Base-by-base conservation (phyloP, 2,113 vertebrate species). In the Calyptomena viridis region DNA sequence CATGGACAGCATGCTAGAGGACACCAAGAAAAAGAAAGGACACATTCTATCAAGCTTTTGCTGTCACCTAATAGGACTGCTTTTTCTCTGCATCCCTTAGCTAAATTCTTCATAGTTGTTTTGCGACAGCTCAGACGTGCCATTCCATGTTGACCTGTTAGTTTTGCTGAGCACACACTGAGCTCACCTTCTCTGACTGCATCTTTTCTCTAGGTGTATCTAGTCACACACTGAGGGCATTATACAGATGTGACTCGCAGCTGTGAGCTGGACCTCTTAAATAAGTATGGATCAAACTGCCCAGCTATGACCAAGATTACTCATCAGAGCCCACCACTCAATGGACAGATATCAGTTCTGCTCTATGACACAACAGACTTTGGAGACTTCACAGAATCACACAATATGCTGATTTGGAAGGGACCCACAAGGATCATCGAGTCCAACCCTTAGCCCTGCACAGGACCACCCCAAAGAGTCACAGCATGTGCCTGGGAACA, bases 11-110 rank as follows among this genome's bases (percentile, higher is more conserved):
- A 55, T 21, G 55, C 60, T 84, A 73, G 73, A 95, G 78, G 88
- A 93, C 60, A 73, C 16, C 55, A 52, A 72, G 86, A 39, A 46
- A 95, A 90, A 94, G 44, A 67, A 96, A 93, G 63, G 80, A 75
- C 30, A 35, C 10, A 19, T 72, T 94, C 81, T 62, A 89, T 81
- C 81, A 74, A 90, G 59, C 12, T 52, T 53, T 71, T 76, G 31
- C 47, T 92, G 40, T 62, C 90, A 82, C 39, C 74, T 88, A 82
- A 90, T 13, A 68, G 30, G 58, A 62, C 40, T 33, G 62, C 19
- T 74, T 76, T 62, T 47, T 55, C 49, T 25, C 67, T 62, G 42
- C n/a, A 28, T 35, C 78, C 46, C n/a, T 75, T 44, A 35, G 39
- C 56, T 84, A 79, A 89, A 91, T 24, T 75, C 72, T 74, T 88